Conservation (phyloP, 1,140 invertebrate species). For the Dufourea novaeangliae region DNA sequence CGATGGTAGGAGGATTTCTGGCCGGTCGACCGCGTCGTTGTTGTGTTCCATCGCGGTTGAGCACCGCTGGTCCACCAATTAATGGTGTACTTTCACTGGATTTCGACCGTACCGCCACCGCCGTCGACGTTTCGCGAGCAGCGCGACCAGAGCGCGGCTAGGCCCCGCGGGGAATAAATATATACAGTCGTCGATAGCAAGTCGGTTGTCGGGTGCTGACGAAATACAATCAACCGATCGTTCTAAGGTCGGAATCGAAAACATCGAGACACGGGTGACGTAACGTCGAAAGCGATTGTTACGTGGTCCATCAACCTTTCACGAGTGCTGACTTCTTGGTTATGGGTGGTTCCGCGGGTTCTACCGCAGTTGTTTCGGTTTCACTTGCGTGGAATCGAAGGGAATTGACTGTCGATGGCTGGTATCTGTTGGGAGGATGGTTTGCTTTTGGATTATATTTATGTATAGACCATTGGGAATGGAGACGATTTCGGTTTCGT, state of each 20-base stretch:
- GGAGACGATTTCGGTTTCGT: no score
- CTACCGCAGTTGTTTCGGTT: neutral
- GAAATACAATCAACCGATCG: neutral
- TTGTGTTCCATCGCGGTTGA: neutral
- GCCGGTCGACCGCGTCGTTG: neutral
- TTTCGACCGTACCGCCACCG: constrained; percentile 50
- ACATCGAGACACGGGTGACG: neutral
- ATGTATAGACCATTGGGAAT: no score
- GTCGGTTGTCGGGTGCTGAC: neutral
- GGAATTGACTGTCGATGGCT: no score
- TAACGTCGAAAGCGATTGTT: constrained; percentile 47
- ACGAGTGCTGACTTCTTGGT: neutral
- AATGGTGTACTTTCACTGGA: constrained; percentile 75
- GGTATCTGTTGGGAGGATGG: no score
- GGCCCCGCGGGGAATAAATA: no score
- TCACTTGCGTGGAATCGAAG: no score
- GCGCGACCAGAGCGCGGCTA: neutral
- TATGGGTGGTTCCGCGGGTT: neutral
- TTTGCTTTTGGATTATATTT: no score
- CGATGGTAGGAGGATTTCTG: constrained; percentile 70
- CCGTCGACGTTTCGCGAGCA: constrained; percentile 13
- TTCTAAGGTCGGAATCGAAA: constrained; percentile 23
- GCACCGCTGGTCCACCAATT: constrained; percentile 42
- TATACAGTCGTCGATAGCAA: neutral
- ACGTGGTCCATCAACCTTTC: constrained; percentile 33